Evolutionary conservation across 2,888 invertebrate species (phyloP).

Genomic region (Drosophila tripunctata): DNA sequence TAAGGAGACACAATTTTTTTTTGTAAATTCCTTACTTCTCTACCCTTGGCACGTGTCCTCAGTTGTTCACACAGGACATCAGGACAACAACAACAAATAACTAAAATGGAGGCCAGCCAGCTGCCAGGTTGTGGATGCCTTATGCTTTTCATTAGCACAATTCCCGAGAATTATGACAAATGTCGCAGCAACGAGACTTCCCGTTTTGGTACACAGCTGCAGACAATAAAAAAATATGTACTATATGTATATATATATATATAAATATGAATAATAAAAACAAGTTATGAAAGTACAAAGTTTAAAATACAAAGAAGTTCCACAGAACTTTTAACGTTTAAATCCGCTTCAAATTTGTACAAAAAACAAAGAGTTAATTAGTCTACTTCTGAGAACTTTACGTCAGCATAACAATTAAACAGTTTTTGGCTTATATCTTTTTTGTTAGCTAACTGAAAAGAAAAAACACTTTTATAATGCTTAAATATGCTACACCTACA

Average conservation of each 20-base stretch:
- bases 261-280: constrained; percentile 13
- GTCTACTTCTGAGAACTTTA: too few relatives aligned
- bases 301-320: background rate
- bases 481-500: too few relatives aligned
- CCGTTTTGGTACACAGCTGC: constrained; percentile 42
- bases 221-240: constrained; percentile 45
- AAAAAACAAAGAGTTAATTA: too few relatives aligned
- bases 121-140: constrained; percentile 42
- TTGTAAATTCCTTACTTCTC: constrained; percentile 21
- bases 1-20: constrained; percentile 10
- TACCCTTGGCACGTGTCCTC: constrained; percentile 26
- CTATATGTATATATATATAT: background rate
- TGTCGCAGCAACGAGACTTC: constrained; percentile 30
- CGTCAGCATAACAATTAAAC: too few relatives aligned
- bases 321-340: background rate
- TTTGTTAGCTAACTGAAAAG: too few relatives aligned
- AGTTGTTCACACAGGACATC: constrained; percentile 5
- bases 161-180: constrained; percentile 63
- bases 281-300: background rate
- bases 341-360: too few relatives aligned
- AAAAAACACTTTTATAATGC: too few relatives aligned
- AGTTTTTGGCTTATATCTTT: too few relatives aligned
- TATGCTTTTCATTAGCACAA: constrained; percentile 69
- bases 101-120: constrained; percentile 19
- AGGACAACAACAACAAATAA: background rate